phyloP scores from a whole-genome alignment of 37 sponge, comb jelly and placozoan species.

The Theonella swinhoei region DNA sequence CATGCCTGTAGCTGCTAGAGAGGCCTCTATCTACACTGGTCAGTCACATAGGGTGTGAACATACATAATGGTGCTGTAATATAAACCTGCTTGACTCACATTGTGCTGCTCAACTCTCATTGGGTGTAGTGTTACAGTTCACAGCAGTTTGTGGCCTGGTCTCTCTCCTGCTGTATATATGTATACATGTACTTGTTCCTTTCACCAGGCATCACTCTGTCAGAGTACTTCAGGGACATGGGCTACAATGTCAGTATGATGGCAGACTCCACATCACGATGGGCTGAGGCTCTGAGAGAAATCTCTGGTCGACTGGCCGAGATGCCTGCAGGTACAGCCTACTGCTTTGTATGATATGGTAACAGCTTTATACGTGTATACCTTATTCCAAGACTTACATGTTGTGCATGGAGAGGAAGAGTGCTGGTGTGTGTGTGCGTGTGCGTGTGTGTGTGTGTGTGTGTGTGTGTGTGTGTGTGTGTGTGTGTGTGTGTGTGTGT shows the following conservation, averaged over 20 bases:
- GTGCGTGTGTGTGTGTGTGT: constrained; percentile 17
- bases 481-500: too few species aligned
- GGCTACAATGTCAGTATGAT: constrained; percentile 99
- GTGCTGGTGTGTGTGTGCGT: too few species aligned
- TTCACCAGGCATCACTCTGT: constrained; percentile 87
- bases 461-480: not conserved
- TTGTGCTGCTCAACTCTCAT: too few species aligned
- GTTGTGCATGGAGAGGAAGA: not conserved
- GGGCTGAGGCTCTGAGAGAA: constrained; percentile 99
- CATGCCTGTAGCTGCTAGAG: constrained; percentile 99
- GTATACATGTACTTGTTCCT: not conserved
- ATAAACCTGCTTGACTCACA: too few species aligned
- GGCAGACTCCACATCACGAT: constrained; percentile 98
- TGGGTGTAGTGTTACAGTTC: too few species aligned
- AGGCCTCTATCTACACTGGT: constrained; percentile 99
- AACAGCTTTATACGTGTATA: too few species aligned
- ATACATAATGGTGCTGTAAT: too few species aligned
- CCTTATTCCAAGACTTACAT: not conserved
- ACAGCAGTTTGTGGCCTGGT: too few species aligned
- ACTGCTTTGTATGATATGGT: not conserved
- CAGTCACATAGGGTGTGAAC: too few species aligned
- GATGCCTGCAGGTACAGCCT: constrained; percentile 93
- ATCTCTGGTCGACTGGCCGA: constrained; percentile 99
- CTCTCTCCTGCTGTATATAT: too few species aligned
- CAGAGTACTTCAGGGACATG: constrained; percentile 99